Base-by-base conservation (phyloP, 2,113 vertebrate species). In the Austrofundulus limnaeus region DNA sequence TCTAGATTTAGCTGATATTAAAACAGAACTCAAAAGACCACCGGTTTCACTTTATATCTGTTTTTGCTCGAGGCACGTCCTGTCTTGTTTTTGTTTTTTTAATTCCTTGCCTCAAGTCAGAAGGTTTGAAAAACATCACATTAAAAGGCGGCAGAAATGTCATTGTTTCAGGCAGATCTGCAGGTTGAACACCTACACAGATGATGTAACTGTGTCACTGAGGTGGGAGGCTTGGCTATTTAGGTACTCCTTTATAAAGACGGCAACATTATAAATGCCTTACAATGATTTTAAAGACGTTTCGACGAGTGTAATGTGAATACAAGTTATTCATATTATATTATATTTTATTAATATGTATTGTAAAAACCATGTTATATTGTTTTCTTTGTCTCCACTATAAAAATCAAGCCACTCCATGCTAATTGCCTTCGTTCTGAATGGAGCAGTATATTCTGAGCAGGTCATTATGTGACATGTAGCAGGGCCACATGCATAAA, bases 201-300 rank as follows among this genome's bases (percentile, higher is more conserved):
- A 76, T 81, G 79, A 86, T 80, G 70, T 85, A 86, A 84, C 65
- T 4, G 41, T 67, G 75, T 80, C 66, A 1, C 70, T 34, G 59
- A 62, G 67, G 77, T 81, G 59, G 84, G 82, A 72, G 80, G 61
- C 13, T 62, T 7, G 28, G 62, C 65, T 80, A 61, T 72, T 61
- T 50, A 66, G 34, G 72, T 61, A 49, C 43, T 74, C 72, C 50
- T 72, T 72, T 77, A 52, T 69, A 20, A 74, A 52, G 20, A 57
- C 42, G 75, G 55, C 61, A 69, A 45, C 56, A 59, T 39, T 28
- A 41, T 62, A 65, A 55, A 52, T 61, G 71, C 60, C 63, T 67
- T 20, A 28, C 38, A 63, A 49, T 57, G 42, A 67, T 76, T 24
- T 31, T 17, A 16, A 34, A 72, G 25, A 34, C 43, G 64, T 59